Evolutionary conservation across 2,113 vertebrate genomes (phyloP), one percentile per base, ranked within the genome.

Genomic region (Hemicordylus capensis): DNA sequence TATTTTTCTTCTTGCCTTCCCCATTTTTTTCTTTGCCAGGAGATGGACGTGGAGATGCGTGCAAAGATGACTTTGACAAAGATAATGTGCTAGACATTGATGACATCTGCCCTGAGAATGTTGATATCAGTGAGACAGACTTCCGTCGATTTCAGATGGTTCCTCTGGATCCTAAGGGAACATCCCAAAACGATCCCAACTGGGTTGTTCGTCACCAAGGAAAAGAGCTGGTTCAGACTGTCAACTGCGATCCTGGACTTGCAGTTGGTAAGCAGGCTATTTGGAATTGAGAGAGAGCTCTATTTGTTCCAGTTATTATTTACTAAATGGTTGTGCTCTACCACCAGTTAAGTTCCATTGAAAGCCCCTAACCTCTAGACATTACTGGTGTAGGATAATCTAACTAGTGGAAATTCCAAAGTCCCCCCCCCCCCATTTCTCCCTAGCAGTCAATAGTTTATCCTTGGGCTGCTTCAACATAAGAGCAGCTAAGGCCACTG

Each of bases 61-160:
- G 99, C 96, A 98, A 99, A 96, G 97, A 98, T 39, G 99, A 99
- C 91, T 99, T 99, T 95, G 99, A 99, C 89, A 95, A 98, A 81
- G 98, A 99, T 92, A 99, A 77, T 0, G 95, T 99, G 17, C 97
- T 96, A 86, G 99, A 99, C 81, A 98, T 99, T n/a, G 86, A 98
- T 42, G 99, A 99, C 70, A 98, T 99, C 91, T 99, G 98, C 84
- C 99, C 99, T 39, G 99, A 99, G 94, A 99, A 99, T 64, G 96
- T 98, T 87, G 98, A 95, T 58, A 99, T 99, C 87, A 99, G 98
- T 88, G 98, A 98, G 91, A 99, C 99, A 6, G 99, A 99, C 82
- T 99, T 99, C 96, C 97, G 98, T 82, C 97, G 96, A 94, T 99
- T 99, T 95, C 99, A 99, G 94, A 99, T 99, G 99, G 98, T 99